Evolutionary conservation across 1,140 invertebrate species (phyloP), one percentile per base, ranked within the genome.

Genomic region (Oryzaephilus surinamensis): DNA sequence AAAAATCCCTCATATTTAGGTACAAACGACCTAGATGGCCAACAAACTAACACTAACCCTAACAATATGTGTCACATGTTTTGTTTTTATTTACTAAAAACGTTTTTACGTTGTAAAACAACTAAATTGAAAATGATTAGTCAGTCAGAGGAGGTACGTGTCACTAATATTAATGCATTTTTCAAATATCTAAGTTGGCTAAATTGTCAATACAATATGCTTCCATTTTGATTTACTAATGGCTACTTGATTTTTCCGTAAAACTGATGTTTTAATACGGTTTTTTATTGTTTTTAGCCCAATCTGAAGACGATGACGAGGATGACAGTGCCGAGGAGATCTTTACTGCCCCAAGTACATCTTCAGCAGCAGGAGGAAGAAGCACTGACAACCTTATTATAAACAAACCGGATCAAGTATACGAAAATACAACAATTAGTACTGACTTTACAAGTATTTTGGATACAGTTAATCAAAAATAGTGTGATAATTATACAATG

Each of bases 311-410:
- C n/a, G 42, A 44, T 8, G 49, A 51, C 4, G 49, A 51, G 11
- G 48, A 51, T 7, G 49, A 51, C 4, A 51, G 49, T 20, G 44
- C 42, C 4, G 49, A 51, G 12, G 49, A 51, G 30, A 28, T 51
- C 2, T 51, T 51, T 19, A 48, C 42, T 24, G 37, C 35, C 18
- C 49, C 49, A 1, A 41, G 49, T 19, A 43, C 46, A 8, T 51
- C 49, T 1, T 36, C 38, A 32, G 24, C 14, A 30, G 7, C 15
- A 1, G 37, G 35, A 7, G 43, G 38, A 28, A 40, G 41, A 6
- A 19, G 45, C 6, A 38, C 31, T 6, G 32, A 35, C n/a, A 21
- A 19, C 10, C n/a, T n/a, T n/a, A n/a, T n/a, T n/a, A n/a, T n/a
- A n/a, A n/a, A n/a, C n/a, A n/a, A n/a, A n/a, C 38, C 35, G n/a